These are phyloP conservation scores for Melopsittacus undulatus DNA, from an alignment of 2,797 vertebrate genomes.

Conservation along the genomic window DNA sequence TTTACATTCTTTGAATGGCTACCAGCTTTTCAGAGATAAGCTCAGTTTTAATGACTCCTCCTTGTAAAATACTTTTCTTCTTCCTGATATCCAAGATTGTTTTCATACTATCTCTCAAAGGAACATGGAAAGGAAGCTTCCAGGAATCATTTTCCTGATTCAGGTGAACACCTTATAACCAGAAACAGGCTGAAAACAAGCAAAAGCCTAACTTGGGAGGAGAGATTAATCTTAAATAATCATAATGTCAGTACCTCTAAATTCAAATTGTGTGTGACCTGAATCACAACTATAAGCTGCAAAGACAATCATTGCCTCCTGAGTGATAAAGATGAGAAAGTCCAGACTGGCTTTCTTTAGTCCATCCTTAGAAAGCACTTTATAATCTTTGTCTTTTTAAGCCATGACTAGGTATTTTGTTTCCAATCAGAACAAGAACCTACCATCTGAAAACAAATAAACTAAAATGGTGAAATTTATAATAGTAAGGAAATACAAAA, in stretches of 20 bases:
- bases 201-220: neutral
- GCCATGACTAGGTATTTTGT: neutral
- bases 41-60: neutral
- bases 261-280: neutral
- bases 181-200: neutral
- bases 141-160: neutral
- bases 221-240: neutral
- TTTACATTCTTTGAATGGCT: neutral
- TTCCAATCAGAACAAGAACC: neutral
- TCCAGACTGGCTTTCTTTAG: neutral
- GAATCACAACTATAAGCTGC: neutral
- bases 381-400: neutral
- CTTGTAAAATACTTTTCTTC: neutral
- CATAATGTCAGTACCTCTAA: neutral
- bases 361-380: neutral
- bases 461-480: neutral
- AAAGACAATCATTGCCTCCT: neutral
- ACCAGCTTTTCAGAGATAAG: neutral
- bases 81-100: neutral
- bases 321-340: neutral
- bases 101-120: neutral
- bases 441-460: neutral
- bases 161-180: neutral
- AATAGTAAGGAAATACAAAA: neutral
- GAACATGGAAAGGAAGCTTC: neutral